Conservation (phyloP, 2,888 invertebrate genomes). For the Melipona beecheii region DNA sequence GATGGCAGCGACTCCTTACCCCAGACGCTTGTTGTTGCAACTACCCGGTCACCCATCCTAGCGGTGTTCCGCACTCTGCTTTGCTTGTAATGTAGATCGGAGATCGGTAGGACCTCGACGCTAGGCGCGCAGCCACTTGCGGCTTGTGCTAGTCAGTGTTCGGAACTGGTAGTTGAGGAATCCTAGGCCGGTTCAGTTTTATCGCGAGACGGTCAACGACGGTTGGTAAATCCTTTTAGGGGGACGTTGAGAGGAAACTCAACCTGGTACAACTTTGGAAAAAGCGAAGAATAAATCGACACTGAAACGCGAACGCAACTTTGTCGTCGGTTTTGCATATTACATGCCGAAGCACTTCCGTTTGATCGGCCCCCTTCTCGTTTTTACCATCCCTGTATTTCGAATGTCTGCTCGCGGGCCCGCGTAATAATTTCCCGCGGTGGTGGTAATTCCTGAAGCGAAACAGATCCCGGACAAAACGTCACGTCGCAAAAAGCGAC, state of each 20-base stretch:
- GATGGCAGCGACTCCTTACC: no score
- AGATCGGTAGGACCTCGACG: no score
- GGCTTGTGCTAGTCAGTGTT: no score
- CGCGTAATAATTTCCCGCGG: slow-evolving; percentile 26
- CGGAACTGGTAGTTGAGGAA: no score
- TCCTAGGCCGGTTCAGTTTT: background rate
- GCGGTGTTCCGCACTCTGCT: no score
- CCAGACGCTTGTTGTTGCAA: no score
- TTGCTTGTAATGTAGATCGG: no score
- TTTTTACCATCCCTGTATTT: slow-evolving; percentile 38
- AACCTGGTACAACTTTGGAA: background rate
- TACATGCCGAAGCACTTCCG: slow-evolving; percentile 41
- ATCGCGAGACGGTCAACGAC: background rate
- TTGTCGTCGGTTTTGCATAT: slow-evolving; percentile 44
- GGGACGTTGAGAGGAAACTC: background rate
- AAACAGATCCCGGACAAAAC: slow-evolving; percentile 23
- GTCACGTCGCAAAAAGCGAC: slow-evolving; percentile 45
- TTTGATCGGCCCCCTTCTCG: slow-evolving; percentile 33
- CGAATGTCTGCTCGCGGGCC: slow-evolving; percentile 23
- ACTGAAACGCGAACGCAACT: slow-evolving; percentile 23
- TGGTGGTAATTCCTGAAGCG: slow-evolving; percentile 50
- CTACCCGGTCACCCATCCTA: no score
- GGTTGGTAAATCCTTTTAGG: background rate
- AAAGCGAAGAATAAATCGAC: slow-evolving; percentile 24
- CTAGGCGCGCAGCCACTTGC: no score